These are phyloP conservation scores for Scleropages formosus DNA, from an alignment of 2,797 vertebrate species.

Conservation along the genomic window DNA sequence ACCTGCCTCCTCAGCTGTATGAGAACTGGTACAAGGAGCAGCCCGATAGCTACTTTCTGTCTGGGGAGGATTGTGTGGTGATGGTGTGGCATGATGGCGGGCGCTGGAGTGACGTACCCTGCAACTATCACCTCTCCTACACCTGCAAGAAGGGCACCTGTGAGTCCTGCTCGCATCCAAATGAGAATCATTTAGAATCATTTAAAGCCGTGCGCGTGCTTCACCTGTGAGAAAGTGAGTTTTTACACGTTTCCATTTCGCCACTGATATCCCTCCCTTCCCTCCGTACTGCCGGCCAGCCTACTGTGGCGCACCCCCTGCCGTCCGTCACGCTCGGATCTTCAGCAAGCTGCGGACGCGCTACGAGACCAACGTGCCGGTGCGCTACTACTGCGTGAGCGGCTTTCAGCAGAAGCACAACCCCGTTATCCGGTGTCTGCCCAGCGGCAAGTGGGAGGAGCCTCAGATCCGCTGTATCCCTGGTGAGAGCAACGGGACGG, in stretches of 20 bases:
- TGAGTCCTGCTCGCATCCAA: slow-evolving; percentile 50
- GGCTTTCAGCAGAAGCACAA: slow-evolving; percentile 86
- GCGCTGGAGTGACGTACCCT: slow-evolving; percentile 92
- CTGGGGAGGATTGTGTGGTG: slow-evolving; percentile 88
- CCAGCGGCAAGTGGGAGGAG: slow-evolving; percentile 84
- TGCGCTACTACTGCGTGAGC: slow-evolving; percentile 85
- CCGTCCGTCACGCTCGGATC: slow-evolving; percentile 74
- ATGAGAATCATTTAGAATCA: too few relatives aligned
- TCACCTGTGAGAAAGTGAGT: too few relatives aligned
- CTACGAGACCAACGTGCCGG: slow-evolving; percentile 79
- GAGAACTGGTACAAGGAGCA: slow-evolving; percentile 94
- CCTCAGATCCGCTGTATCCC: slow-evolving; percentile 86
- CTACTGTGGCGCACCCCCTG: slow-evolving; percentile 79
- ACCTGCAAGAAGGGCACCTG: slow-evolving; percentile 91
- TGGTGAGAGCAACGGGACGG: slow-evolving; percentile 64
- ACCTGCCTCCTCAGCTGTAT: slow-evolving; percentile 67
- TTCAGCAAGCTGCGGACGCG: slow-evolving; percentile 75
- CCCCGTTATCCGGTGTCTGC: slow-evolving; percentile 84
- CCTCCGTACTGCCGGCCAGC: slow-evolving; percentile 58
- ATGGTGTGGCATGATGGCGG: slow-evolving; percentile 91
- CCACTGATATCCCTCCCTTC: too few relatives aligned
- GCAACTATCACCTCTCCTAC: slow-evolving; percentile 93
- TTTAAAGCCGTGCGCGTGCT: too few relatives aligned
- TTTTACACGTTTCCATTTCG: too few relatives aligned
- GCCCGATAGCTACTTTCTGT: slow-evolving; percentile 86